Base-by-base conservation (phyloP, 2,888 invertebrate species). In the Balanococcus diminutus region DNA sequence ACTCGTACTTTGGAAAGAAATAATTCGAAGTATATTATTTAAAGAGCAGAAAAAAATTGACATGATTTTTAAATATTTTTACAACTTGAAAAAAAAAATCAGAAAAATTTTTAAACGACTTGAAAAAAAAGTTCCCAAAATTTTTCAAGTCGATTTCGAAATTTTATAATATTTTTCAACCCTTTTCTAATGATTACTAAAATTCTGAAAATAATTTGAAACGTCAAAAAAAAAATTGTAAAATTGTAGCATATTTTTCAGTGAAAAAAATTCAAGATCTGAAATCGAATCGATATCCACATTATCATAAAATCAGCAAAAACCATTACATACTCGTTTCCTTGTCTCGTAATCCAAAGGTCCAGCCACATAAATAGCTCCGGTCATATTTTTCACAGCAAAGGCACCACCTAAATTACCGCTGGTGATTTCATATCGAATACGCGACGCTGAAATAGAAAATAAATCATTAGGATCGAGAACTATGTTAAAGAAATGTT, bases 391-490 rank as follows among this genome's bases (percentile, higher is more conserved):
- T 92, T 98, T 97, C 90, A 98, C 98, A 89, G 97, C 98, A 91
- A 98, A 98, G 56, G 98, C 98, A 89, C 98, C 98, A 88, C 98
- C 98, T 93, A 97, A 94, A 94, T 98, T 98, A 92, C 98, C 98
- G 94, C 96, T 96, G 91, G 97, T 98, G 92, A 98, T 98, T 94
- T 98, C 98, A 93, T 98, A 98, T 93, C 97, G 96, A 93, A 98
- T 97, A 93, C 96, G 96, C 92, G 98, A 98, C 91, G 97, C 98
- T 97, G 93, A 87, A 92, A 92, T 86, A 88, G 86, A 87, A 87
- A 87, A 79, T 81, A 87, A 67, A 31, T n/a, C 8, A 36, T 32
- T 36, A 32, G 16, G 9, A 61, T 16, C n/a, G 22, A 81, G 28
- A 2, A 5, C 5, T 3, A 46, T 2, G 46, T 46, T 5, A 46